Evolutionary conservation across 2,888 invertebrate genomes (phyloP), one percentile per base, ranked within the genome.

Genomic region (Unio pictorum): DNA sequence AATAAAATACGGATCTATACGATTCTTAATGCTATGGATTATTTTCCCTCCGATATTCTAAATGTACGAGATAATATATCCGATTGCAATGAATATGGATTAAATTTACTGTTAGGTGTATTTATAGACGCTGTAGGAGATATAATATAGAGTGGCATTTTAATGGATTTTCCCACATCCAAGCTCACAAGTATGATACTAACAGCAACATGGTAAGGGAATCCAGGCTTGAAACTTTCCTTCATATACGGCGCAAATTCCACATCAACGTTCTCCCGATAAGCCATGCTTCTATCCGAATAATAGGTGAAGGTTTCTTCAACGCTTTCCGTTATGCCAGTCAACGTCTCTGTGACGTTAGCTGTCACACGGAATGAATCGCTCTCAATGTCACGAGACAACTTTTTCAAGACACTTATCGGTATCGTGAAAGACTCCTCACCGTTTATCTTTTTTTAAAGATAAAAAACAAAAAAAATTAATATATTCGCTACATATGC

Each of bases 281-380:
- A 23, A 23, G 23, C 23, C 23, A 23, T 74, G 64, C 95, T 94
- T 77, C 93, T 93, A 85, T 94, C 93, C 67, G 94, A 94, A 89
- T 95, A 96, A 7, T 98, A 90, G 66, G 93, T 92, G 58, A 96
- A 91, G 73, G 94, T 92, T 0, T 93, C 92, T 0, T 94, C 93
- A 23, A 93, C 93, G 87, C 96, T 96, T 88, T 96, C 95, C 81
- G 94, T 93, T 65, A 96, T 92, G 26, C 95, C 93, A 1, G 98
- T 98, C 77, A 96, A 92, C 66, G 93, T 93, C 91, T 98, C 98
- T 89, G 96, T 96, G 4, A 98, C 94, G 4, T 95, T 94, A 0
- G 96, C 97, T 87, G 96, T 71, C 3, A 81, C 72, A 2, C 57
- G 20, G 26, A 81, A 69, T 2, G 72, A 70, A 15, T 69, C 65